Conservation (phyloP, 2,113 vertebrate genomes). For the Plotosus lineatus region DNA sequence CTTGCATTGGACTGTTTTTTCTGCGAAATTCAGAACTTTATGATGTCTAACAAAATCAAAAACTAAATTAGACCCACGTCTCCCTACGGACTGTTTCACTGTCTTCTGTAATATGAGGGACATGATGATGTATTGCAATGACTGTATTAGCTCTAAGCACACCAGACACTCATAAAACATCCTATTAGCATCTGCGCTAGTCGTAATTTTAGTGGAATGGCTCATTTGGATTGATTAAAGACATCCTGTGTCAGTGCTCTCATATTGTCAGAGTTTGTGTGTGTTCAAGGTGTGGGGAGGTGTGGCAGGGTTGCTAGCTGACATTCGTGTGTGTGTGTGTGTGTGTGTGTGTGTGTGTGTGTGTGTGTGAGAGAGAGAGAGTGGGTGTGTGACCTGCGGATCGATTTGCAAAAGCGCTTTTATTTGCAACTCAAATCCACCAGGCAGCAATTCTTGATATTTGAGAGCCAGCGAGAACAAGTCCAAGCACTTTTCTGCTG, state of each 20-base stretch:
- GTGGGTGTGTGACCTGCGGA: constrained; percentile 4
- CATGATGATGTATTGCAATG: not conserved
- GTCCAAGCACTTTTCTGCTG: not conserved
- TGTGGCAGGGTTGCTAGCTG: constrained; percentile 7
- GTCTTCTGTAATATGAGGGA: too few relatives aligned
- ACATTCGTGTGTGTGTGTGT: constrained; percentile 17
- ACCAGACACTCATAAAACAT: not conserved
- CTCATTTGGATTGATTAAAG: not conserved
- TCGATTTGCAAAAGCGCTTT: constrained; percentile 18
- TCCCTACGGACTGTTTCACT: not conserved
- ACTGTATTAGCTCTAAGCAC: not conserved
- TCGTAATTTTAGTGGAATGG: not conserved
- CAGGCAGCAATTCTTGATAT: constrained; percentile 14
- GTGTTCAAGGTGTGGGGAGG: constrained; percentile 14
- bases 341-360: constrained; percentile 16
- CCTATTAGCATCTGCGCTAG: not conserved
- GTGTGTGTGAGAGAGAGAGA: constrained; percentile 2
- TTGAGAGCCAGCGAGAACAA: constrained; percentile 9
- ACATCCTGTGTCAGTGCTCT: not conserved
- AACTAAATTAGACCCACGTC: not conserved
- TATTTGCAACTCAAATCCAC: constrained; percentile 57
- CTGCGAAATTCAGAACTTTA: not conserved
- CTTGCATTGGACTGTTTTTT: not conserved
- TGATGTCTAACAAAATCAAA: not conserved
- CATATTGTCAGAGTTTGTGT: not conserved